Conservation (phyloP, 2,797 vertebrate species). For the Numenius phaeopus region DNA sequence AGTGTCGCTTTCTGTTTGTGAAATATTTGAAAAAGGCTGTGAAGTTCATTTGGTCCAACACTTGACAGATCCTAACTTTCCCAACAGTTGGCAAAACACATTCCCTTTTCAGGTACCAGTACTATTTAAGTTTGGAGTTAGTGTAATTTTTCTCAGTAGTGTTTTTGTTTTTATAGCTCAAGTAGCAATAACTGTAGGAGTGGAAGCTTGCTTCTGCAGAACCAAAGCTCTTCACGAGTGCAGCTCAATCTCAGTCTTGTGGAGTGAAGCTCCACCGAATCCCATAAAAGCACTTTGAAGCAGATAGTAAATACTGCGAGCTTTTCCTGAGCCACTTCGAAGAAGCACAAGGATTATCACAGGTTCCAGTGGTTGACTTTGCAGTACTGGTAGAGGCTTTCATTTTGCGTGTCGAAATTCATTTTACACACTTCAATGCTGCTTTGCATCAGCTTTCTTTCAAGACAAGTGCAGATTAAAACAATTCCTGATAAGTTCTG, state of each 20-base stretch:
- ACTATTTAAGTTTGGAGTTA: not conserved
- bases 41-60: not conserved
- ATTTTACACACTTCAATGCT: slow-evolving; percentile 5
- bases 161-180: slow-evolving; percentile 19
- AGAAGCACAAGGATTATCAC: slow-evolving; percentile 42
- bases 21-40: slow-evolving; percentile 15
- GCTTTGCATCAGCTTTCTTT: slow-evolving; percentile 11
- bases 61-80: not conserved
- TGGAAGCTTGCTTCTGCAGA: slow-evolving; percentile 53
- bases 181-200: slow-evolving; percentile 67
- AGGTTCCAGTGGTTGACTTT: slow-evolving; percentile 16
- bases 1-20: not conserved
- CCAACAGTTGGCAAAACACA: not conserved
- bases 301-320: slow-evolving; percentile 28
- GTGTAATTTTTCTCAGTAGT: not conserved
- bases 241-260: slow-evolving; percentile 34
- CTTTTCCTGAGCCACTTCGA: slow-evolving; percentile 52
- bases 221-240: slow-evolving; percentile 62
- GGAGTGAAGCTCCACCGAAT: slow-evolving; percentile 16
- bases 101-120: slow-evolving; percentile 43
- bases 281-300: slow-evolving; percentile 47
- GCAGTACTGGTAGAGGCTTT: slow-evolving; percentile 39
- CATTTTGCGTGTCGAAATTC: not conserved
- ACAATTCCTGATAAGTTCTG: not conserved
- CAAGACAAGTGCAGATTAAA: slow-evolving; percentile 5